Percentiles rank a stretch among this genome's conserved stretches.
phyloP scores from a whole-genome alignment of 2,797 vertebrate genomes.

The Hydrophis major region DNA sequence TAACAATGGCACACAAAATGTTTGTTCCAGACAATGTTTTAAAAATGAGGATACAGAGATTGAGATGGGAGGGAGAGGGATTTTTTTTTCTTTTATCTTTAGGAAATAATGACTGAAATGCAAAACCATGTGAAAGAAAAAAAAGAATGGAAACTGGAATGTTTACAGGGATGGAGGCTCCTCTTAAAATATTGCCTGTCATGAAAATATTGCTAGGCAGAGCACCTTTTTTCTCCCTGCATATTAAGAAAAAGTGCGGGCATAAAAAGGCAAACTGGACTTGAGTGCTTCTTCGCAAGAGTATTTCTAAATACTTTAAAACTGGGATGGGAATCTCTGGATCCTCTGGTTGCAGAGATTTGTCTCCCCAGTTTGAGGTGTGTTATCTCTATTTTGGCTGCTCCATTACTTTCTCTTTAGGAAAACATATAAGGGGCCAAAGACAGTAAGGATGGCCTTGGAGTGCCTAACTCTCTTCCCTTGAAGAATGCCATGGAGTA shows the following conservation, averaged over 20 bases:
- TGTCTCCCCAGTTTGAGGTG: background rate
- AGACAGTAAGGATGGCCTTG: background rate
- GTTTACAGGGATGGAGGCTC: too few relatives aligned
- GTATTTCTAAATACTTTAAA: background rate
- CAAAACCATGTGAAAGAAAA: background rate
- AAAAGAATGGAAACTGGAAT: background rate
- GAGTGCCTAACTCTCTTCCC: background rate
- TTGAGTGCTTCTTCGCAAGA: background rate
- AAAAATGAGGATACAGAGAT: background rate
- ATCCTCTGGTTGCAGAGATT: background rate
- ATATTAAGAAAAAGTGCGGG: background rate
- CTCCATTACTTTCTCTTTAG: background rate
- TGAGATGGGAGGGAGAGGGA: background rate
- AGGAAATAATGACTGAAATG: background rate
- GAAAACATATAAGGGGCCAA: background rate
- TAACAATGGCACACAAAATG: background rate
- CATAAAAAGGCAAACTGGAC: background rate
- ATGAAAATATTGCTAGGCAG: background rate
- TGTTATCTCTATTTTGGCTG: background rate
- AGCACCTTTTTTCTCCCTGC: background rate
- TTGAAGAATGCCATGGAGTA: background rate
- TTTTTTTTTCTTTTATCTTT: background rate
- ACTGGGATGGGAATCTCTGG: background rate
- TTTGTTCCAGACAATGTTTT: background rate
- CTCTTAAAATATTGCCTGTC: background rate